Percentiles rank a stretch among this genome's conserved stretches.
phyloP scores from a whole-genome alignment of 2,113 vertebrate genomes.

The Pongo abelii region DNA sequence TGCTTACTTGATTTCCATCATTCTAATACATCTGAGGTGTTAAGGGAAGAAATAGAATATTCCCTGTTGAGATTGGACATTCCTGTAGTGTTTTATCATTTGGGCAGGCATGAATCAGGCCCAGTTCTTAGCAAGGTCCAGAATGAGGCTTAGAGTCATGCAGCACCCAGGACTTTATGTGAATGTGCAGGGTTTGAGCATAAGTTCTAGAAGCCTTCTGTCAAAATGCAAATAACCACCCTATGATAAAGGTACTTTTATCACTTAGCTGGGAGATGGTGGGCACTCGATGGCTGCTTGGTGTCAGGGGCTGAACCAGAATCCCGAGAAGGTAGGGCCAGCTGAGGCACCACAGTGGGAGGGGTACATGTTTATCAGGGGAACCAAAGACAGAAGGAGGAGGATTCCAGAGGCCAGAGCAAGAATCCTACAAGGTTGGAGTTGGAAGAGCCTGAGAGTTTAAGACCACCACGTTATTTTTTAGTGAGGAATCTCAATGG shows the following conservation, averaged over 20 bases:
- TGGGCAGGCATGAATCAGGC: background rate
- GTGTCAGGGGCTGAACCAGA: background rate
- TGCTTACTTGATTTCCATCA: background rate
- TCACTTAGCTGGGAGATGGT: background rate
- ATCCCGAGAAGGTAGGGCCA: background rate
- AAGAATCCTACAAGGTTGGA: background rate
- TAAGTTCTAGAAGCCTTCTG: background rate
- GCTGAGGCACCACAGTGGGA: background rate
- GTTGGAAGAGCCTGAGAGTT: background rate
- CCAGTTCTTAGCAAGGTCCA: background rate
- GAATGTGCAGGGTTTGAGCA: no score
- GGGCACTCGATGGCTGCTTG: background rate
- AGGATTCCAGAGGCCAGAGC: background rate
- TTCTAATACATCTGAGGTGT: background rate
- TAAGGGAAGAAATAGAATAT: background rate
- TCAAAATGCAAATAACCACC: background rate
- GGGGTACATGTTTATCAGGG: background rate
- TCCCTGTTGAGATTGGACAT: background rate
- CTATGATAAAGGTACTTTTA: background rate
- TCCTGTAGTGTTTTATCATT: background rate
- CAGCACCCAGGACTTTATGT: background rate
- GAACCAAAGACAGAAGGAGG: background rate
- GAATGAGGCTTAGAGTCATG: background rate
- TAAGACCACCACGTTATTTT: background rate
- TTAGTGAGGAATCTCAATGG: background rate